phyloP scores from a whole-genome alignment of 2,888 invertebrate species.

The Chirona hameri region DNA sequence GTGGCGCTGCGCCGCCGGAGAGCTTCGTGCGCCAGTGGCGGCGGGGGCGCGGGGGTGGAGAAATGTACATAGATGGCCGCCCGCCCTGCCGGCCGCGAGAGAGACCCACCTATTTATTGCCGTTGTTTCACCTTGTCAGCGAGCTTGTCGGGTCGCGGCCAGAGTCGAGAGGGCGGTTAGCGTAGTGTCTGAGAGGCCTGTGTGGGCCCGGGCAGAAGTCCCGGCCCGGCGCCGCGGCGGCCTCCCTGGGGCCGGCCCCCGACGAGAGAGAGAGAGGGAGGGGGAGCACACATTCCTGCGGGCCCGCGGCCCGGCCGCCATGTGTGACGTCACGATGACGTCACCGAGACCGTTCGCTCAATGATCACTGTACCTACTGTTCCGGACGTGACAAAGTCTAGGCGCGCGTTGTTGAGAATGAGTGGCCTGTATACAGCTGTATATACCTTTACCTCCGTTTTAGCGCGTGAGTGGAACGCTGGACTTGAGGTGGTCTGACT shows the following conservation, averaged over 20 bases:
- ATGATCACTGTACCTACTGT: constrained; percentile 9
- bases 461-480: neutral
- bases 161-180: neutral
- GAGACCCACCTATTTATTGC: constrained; percentile 1
- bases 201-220: neutral
- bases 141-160: neutral
- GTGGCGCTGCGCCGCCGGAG: neutral
- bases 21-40: neutral
- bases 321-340: neutral
- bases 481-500: neutral
- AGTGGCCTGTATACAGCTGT: neutral
- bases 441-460: neutral
- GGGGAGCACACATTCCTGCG: neutral
- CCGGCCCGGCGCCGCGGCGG: neutral
- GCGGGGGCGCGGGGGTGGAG: neutral
- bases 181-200: neutral
- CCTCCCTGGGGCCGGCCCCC: neutral
- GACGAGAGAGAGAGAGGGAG: neutral
- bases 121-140: neutral
- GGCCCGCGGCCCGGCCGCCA: neutral
- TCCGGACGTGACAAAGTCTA: neutral
- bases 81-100: too few species aligned
- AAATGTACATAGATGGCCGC: neutral
- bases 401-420: neutral
- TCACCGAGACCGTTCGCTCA: neutral